A percentile compares a stretch with the other conserved stretches of the same genome.
phyloP scores from a whole-genome alignment of 2,113 vertebrate genomes.

The Corythornis cristatus region DNA sequence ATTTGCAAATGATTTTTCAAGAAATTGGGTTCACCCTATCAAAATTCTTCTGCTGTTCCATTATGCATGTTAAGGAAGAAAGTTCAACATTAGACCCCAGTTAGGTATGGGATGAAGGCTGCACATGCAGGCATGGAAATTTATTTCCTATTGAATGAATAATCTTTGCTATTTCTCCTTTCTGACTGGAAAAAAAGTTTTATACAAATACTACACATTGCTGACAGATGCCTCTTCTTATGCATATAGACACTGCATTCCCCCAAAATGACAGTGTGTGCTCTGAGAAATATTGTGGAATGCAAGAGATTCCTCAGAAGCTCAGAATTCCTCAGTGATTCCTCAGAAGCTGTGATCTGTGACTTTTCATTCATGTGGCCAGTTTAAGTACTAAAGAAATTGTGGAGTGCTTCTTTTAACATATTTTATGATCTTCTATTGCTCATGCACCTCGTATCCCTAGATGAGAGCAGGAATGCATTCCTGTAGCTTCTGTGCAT shows the following conservation, averaged over 20 bases:
- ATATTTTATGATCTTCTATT: background rate
- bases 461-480: background rate
- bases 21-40: background rate
- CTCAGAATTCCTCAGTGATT: background rate
- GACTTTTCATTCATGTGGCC: background rate
- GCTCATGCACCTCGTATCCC: background rate
- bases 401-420: background rate
- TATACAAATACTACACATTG: background rate
- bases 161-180: background rate
- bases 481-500: background rate
- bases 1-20: background rate
- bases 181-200: background rate
- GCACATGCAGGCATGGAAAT: background rate
- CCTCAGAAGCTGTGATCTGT: background rate
- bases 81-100: background rate
- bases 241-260: background rate
- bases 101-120: background rate
- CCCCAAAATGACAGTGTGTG: background rate
- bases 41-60: background rate
- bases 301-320: background rate
- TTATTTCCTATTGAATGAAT: background rate
- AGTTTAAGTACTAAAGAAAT: background rate
- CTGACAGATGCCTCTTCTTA: background rate
- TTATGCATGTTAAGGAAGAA: background rate
- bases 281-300: background rate